Percentiles rank a stretch among this genome's conserved stretches.
Evolutionary conservation across 2,888 invertebrate genomes (phyloP).

Genomic region (Tineola bisselliella): DNA sequence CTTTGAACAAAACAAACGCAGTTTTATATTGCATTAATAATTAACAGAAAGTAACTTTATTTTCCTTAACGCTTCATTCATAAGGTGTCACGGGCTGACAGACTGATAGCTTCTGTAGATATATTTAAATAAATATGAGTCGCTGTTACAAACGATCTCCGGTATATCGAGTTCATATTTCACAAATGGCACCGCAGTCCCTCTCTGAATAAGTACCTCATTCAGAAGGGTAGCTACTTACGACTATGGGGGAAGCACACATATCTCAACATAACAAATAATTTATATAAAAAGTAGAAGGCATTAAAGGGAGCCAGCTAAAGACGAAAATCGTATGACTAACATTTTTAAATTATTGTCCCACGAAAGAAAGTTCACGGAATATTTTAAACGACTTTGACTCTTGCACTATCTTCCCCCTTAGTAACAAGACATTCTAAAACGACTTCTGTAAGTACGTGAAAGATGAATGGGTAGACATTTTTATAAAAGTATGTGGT

Average conservation of each 20-base stretch:
- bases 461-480: slow-evolving; percentile 64
- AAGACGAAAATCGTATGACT: slow-evolving; percentile 24
- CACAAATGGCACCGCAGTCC: slow-evolving; percentile 22
- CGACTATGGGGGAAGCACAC: slow-evolving; percentile 32
- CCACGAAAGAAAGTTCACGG: slow-evolving; percentile 22
- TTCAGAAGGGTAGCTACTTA: slow-evolving; percentile 28
- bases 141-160: slow-evolving; percentile 8
- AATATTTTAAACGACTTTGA: slow-evolving; percentile 42
- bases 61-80: slow-evolving; percentile 4
- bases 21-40: neutral
- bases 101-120: slow-evolving; percentile 1
- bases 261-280: slow-evolving; percentile 46
- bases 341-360: slow-evolving; percentile 22
- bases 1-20: neutral
- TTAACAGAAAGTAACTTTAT: neutral
- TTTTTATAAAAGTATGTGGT: slow-evolving; percentile 62
- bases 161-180: slow-evolving; percentile 20
- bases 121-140: slow-evolving; percentile 12
- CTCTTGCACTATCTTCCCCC: slow-evolving; percentile 55
- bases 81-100: slow-evolving; percentile 7
- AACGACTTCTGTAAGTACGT: slow-evolving; percentile 56
- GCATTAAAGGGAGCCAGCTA: slow-evolving; percentile 20
- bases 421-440: slow-evolving; percentile 61
- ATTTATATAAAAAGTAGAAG: slow-evolving; percentile 35
- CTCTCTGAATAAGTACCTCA: slow-evolving; percentile 24